Conservation (phyloP, 2,888 invertebrate species). For the Linhomoeus sp. region DNA sequence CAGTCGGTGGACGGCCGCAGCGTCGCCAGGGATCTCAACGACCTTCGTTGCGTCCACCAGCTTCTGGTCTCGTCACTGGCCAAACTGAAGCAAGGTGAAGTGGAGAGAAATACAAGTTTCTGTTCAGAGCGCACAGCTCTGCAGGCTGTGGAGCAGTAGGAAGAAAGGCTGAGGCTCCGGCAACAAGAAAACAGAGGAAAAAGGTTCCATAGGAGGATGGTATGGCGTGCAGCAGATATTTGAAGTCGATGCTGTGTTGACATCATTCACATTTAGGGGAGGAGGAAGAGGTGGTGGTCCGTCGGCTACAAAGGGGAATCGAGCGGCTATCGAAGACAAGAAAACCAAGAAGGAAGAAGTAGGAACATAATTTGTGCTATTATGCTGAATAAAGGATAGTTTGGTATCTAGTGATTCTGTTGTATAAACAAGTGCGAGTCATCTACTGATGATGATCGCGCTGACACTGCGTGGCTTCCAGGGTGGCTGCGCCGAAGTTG, state of each 20-base stretch:
- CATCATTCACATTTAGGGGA: too few species aligned
- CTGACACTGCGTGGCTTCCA: constrained; percentile 64
- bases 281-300: too few species aligned
- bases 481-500: constrained; percentile 15
- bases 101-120: not conserved
- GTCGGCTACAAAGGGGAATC: too few species aligned
- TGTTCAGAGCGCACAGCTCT: not conserved
- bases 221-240: too few species aligned
- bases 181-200: too few species aligned
- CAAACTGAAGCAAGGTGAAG: constrained; percentile 47
- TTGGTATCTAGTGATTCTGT: constrained; percentile 53
- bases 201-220: too few species aligned
- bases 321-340: too few species aligned
- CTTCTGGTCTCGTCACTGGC: constrained; percentile 65
- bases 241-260: too few species aligned
- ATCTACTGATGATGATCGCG: constrained; percentile 86
- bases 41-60: constrained; percentile 82
- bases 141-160: constrained; percentile 40
- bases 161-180: too few species aligned
- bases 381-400: constrained; percentile 9
- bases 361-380: not conserved
- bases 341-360: too few species aligned
- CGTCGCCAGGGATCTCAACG: constrained; percentile 86
- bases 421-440: constrained; percentile 80
- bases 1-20: constrained; percentile 90